phyloP scores from a whole-genome alignment of 1,140 invertebrate species.

The Probaryconus sp. region DNA sequence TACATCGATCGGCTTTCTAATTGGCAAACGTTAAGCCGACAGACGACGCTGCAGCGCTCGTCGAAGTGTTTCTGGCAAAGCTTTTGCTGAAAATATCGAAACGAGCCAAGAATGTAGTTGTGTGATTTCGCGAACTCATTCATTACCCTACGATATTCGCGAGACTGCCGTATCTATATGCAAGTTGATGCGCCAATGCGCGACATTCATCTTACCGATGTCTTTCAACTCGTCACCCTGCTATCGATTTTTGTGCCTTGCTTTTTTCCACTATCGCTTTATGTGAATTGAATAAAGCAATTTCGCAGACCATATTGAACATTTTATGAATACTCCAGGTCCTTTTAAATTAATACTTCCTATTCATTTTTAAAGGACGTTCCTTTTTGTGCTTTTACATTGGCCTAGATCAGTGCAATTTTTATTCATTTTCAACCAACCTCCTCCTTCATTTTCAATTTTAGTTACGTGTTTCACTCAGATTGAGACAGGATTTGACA shows the following conservation, averaged over 20 bases:
- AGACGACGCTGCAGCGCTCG: constrained; percentile 24
- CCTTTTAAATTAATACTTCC: not conserved
- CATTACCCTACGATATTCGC: constrained; percentile 19
- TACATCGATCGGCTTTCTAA: constrained; percentile 51
- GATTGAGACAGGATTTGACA: too few species aligned
- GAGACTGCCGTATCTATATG: constrained; percentile 30
- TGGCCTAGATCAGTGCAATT: not conserved
- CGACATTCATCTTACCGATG: constrained; percentile 30
- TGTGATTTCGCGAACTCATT: constrained; percentile 44
- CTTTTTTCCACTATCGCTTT: constrained; percentile 15
- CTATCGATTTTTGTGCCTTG: constrained; percentile 11
- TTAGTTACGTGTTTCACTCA: too few species aligned
- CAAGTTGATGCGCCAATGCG: constrained; percentile 27
- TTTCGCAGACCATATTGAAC: constrained; percentile 1
- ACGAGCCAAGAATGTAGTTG: constrained; percentile 35
- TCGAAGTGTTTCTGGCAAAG: constrained; percentile 43
- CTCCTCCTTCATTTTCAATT: too few species aligned
- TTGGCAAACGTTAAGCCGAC: constrained; percentile 43
- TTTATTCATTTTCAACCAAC: constrained; percentile 1
- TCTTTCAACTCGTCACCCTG: constrained; percentile 25
- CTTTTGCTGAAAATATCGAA: constrained; percentile 36
- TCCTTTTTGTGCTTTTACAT: not conserved
- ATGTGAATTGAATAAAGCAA: constrained; percentile 21
- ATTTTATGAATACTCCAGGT: not conserved
- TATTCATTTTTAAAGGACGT: not conserved